Percentiles rank a stretch among this genome's conserved stretches.
Conservation (phyloP, 1,140 invertebrate genomes). For the Stenopsyche tienmushanensis region DNA sequence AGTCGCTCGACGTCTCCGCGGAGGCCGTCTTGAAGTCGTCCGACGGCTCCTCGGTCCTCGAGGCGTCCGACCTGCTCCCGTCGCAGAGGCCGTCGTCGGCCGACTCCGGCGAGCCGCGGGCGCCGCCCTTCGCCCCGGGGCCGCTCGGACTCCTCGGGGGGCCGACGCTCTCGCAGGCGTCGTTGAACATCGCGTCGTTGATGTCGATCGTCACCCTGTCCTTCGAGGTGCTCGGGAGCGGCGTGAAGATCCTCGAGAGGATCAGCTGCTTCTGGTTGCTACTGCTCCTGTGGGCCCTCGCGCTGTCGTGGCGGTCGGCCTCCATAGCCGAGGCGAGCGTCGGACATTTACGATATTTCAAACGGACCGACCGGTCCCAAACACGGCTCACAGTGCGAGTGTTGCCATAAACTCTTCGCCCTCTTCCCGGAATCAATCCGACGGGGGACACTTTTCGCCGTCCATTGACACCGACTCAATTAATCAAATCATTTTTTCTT, state of each 20-base stretch:
- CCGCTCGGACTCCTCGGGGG: conserved; percentile 91
- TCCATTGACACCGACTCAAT: no score
- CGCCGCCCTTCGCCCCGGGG: not conserved
- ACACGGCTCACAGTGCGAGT: no score
- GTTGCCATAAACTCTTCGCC: no score
- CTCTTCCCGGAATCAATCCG: no score
- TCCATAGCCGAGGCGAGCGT: no score
- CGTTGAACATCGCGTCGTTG: conserved; percentile 57
- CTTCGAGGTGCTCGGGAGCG: conserved; percentile 7
- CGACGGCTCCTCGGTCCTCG: not conserved
- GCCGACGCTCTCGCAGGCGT: conserved; percentile 89
- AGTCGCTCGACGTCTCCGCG: conserved; percentile 69
- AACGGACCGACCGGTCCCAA: no score
- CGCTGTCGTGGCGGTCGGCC: no score
- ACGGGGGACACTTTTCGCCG: no score
- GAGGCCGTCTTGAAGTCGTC: not conserved
- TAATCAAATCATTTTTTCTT: no score
- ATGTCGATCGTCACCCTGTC: not conserved
- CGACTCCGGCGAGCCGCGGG: not conserved
- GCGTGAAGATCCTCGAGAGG: not conserved
- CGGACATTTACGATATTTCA: no score
- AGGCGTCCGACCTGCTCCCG: not conserved
- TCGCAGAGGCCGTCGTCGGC: not conserved
- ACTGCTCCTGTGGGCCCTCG: not conserved
- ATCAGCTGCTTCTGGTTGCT: not conserved